A percentile compares a stretch with the other conserved stretches of the same genome.
Conservation (phyloP, 2,888 invertebrate species). For the Gnatocerus cornutus region DNA sequence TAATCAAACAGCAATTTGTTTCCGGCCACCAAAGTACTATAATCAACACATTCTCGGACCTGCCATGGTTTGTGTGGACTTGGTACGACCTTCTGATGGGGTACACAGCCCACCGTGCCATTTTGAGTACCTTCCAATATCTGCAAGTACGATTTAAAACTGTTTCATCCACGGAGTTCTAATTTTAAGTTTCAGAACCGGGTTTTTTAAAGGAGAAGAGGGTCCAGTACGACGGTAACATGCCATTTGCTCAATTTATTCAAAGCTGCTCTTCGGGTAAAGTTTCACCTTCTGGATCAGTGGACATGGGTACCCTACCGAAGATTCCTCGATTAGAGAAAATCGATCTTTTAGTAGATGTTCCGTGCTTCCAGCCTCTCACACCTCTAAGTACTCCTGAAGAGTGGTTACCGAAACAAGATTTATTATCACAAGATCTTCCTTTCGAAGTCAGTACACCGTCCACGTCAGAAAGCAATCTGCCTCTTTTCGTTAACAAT, state of each 20-base stretch:
- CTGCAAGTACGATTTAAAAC: conserved; percentile 74
- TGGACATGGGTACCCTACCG: background rate
- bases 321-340: background rate
- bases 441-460: too few species aligned
- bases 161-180: background rate
- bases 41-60: conserved; percentile 77
- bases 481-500: background rate
- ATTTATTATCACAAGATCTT: too few species aligned
- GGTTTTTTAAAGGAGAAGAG: conserved; percentile 15
- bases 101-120: conserved; percentile 84
- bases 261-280: background rate
- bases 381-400: too few species aligned
- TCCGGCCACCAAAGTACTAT: conserved; percentile 83
- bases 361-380: background rate
- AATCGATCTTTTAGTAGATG: background rate
- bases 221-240: background rate
- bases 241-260: conserved; percentile 12
- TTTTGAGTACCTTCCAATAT: conserved; percentile 85
- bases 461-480: background rate
- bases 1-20: conserved; percentile 87
- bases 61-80: conserved; percentile 83
- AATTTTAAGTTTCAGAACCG: conserved; percentile 4
- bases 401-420: too few species aligned
- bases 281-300: too few species aligned
- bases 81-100: conserved; percentile 85